phyloP scores from a whole-genome alignment of 2,797 vertebrate genomes.

The Enteromius thamalakanensis region DNA sequence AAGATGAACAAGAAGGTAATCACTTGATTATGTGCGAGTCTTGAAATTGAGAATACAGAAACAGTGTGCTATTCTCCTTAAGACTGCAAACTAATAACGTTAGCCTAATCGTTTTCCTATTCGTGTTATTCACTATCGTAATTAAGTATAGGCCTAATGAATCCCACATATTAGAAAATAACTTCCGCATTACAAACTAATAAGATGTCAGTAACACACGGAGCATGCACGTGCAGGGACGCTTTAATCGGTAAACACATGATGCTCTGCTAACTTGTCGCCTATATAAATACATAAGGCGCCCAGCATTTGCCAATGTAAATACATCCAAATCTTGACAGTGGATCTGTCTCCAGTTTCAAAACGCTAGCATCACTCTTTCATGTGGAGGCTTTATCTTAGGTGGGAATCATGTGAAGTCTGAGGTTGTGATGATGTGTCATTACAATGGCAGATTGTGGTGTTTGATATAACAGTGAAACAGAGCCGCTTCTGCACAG shows the following conservation, averaged over 20 bases:
- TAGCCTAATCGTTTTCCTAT: background rate
- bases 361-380: conserved; percentile 29
- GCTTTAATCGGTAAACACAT: background rate
- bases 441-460: conserved; percentile 4
- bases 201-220: background rate
- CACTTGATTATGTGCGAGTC: too few relatives aligned
- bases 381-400: conserved; percentile 48
- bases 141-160: background rate
- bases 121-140: background rate
- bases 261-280: background rate
- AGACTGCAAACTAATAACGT: background rate
- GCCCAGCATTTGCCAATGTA: background rate
- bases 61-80: background rate
- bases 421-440: conserved; percentile 40
- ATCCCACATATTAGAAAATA: background rate
- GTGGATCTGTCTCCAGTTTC: conserved; percentile 53
- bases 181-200: background rate
- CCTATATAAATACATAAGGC: background rate
- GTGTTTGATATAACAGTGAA: conserved; percentile 11
- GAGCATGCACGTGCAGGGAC: background rate
- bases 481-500: background rate
- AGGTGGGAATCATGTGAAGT: conserved; percentile 39
- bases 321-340: conserved; percentile 21
- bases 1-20: background rate
- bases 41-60: background rate